Base-by-base conservation (phyloP, 2,888 invertebrate species). In the Patella pellucida region DNA sequence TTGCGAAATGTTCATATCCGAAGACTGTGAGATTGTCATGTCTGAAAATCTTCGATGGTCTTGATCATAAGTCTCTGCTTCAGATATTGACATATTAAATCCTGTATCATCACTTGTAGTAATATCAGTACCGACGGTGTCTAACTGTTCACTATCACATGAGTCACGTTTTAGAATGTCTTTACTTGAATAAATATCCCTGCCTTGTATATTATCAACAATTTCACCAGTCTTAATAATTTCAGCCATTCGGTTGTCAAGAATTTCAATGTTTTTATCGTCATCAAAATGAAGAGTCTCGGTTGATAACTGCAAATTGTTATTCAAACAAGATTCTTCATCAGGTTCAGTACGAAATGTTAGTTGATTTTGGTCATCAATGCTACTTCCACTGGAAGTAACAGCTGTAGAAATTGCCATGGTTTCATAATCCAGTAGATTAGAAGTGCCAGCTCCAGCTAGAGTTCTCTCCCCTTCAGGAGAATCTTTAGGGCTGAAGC, bases 21-120 rank as follows among this genome's bases (percentile, higher is more conserved):
- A 72, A 2, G 72, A 69, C 23, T 76, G 76, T 62, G 78, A 78
- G 19, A 70, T 78, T 69, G 76, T 76, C 78, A 78, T 76, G 75
- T 78, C 78, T 23, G 78, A 78, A 3, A 78, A 54, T 52, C 78
- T 78, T 62, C 75, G 72, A 23, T 68, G 68, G 14, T 80, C 76
- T 27, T 76, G 77, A 56, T 72, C 62, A 56, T 80, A 78, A 70
- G 68, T 72, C n/a, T 78, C 78, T 7, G 70, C 72, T 15, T 78
- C 78, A n/a, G 80, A 80, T 12, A 67, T 74, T 5, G 74, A 71
- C 72, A 71, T 73, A 50, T 71, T 76, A 69, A 78, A 56, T 16
- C 73, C 71, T 19, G 78, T 71, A 67, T 76, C 73, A 50, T 78
- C 75, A 74, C 71, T 71, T 11, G 62, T 51, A 27, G 78, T 73